Base-by-base conservation (phyloP, 1,140 invertebrate species). In the Drosophila mojavensis region DNA sequence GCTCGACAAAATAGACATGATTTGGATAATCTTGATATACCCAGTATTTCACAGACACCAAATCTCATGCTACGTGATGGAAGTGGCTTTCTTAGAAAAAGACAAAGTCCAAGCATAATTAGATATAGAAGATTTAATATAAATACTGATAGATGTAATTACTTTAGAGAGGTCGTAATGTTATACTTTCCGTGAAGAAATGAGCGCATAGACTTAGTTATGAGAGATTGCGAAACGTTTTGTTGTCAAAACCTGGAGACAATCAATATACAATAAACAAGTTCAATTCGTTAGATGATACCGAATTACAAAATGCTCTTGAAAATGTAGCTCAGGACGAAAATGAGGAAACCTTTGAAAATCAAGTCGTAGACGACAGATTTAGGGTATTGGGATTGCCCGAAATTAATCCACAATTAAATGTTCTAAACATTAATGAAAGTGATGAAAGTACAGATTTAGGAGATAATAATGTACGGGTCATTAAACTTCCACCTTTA, bases 141-240 rank as follows among this genome's bases (percentile, higher is more conserved):
- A 15, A 30, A 59, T 47, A 30, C 13, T 5, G 56, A 45, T 17
- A 60, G 26, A 2, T 6, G 17, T 2, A 45, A 28, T 15, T 30
- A 60, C 9, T 60, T 47, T 45, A 47, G 41, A n/a, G 9, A 60
- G n/a, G 1, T 33, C 10, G 9, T 60, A 5, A 47, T 60, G n/a
- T 11, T 60, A 4, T 47, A 30, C 11, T 45, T 30, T 4, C n/a
- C 41, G 6, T 60, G 41, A 41, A 47, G 24, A 13, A 26, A 47
- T 11, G 26, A 47, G 6, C 15, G 20, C 7, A 15, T 15, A 47
- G 45, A 47, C 0, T 7, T 47, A 47, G 45, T 20, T 6, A 20
- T 15, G 9, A 47, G 15, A 3, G 10, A 9, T 13, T 41, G 39
- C 4, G 15, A 47, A 47, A 30, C 28, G 6, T 30, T 30, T 6